Base-by-base conservation (phyloP, 1,140 invertebrate genomes). In the Cyrtorhinus lividipennis region DNA sequence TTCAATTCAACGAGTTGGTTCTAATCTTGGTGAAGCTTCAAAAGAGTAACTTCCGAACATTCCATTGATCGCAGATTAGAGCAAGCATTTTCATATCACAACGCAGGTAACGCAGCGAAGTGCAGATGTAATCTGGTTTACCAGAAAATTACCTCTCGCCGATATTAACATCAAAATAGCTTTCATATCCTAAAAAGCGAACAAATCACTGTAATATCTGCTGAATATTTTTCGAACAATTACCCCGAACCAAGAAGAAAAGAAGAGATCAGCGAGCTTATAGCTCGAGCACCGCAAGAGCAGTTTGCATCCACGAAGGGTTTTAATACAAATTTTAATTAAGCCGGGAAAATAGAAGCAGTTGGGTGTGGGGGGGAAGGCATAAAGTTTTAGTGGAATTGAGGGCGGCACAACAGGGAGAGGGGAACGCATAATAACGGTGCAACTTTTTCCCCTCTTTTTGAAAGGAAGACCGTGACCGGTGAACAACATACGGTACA, bases 301-400 rank as follows among this genome's bases (percentile, higher is more conserved):
- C 48, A 53, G 48, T 53, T 53, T 53, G 48, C 48, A 53, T 53
- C 20, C 48, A 53, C 48, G 20, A 53, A 13, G 48, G 20, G 48
- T 53, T 53, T 53, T 53, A 53, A 53, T 53, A 53, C 48, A 53
- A 53, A 53, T 53, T 53, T 53, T 53, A 53, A 53, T 53, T 53
- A 53, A 53, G 48, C 10, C 5, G 48, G 48, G 18, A 53, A 53
- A 53, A n/a, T n/a, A n/a, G n/a, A n/a, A n/a, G n/a, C n/a, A n/a
- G n/a, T n/a, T n/a, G 48, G 48, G 10, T 53, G 48, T 5, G 48
- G 8, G 48, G 48, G 48, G 18, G 18, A 20, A 20, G 18, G 48
- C 48, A 53, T 53, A 53, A 53, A 53, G 48, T 53, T 53, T 53
- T 53, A 53, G 48, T 53, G 20, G 18, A 22, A 53, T 22, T 22